phyloP scores from a whole-genome alignment of 2,888 invertebrate genomes.

The Acholoe squamosa region DNA sequence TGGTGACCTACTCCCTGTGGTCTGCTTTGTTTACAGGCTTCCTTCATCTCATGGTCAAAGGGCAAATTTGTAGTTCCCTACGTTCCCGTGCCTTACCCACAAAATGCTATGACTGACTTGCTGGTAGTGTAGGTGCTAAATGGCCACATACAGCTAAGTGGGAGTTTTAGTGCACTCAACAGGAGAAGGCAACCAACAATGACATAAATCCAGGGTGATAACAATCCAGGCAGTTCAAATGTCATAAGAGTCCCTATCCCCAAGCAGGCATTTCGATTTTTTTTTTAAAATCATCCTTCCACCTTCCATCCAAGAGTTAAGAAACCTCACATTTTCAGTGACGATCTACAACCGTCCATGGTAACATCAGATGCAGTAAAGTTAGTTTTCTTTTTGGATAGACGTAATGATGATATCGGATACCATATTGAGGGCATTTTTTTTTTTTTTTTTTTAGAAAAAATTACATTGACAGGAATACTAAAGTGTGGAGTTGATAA shows the following conservation, averaged over 20 bases:
- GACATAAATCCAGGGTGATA: not conserved
- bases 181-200: conserved; percentile 10
- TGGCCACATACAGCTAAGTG: conserved; percentile 4
- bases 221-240: conserved; percentile 18
- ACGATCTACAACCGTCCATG: not conserved
- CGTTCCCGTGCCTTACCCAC: conserved; percentile 10
- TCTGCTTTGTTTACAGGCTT: conserved; percentile 31
- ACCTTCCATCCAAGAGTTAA: conserved; percentile 30
- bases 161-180: not conserved
- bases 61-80: conserved; percentile 24
- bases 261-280: conserved; percentile 34
- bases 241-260: conserved; percentile 18
- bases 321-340: not conserved
- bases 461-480: too few species aligned
- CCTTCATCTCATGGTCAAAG: not conserved
- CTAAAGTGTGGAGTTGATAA: not conserved
- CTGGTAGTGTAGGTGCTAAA: not conserved
- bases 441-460: too few species aligned
- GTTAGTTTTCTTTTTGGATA: not conserved
- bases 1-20: not conserved
- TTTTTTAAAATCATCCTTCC: not conserved
- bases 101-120: not conserved
- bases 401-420: not conserved
- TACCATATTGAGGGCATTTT: not conserved
- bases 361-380: not conserved